Base-by-base conservation (phyloP, 2,888 invertebrate species). In the Synergus japonicus region DNA sequence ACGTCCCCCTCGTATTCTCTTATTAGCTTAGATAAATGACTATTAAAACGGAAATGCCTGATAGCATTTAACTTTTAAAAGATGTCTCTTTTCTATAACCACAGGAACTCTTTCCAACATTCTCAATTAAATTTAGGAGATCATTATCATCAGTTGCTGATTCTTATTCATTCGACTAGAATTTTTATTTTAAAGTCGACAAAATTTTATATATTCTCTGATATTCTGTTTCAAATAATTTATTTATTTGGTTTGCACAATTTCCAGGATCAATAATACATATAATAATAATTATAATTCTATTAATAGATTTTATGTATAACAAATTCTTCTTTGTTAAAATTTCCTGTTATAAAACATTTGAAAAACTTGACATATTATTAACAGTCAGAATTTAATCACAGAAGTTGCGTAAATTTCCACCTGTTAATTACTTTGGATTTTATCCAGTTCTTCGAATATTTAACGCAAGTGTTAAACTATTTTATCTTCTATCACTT, bases 171-270 rank as follows among this genome's bases (percentile, higher is more conserved):
- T 41, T 43, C 41, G n/a, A 43, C 1, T 66, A 10, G n/a, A 8
- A 13, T n/a, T n/a, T 41, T 43, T 43, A n/a, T 4, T n/a, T 66
- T 60, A 22, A 29, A 12, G 3, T 29, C 29, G 29, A 29, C 29
- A 29, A 29, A 3, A 29, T 29, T 29, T 29, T 29, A 29, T 29
- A 29, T 29, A 29, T 29, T 29, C 22, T 29, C 22, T 29, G 22
- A 29, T 29, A 29, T 29, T 29, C 29, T 29, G 29, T 29, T 29
- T 29, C 0, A 29, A 29, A n/a, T 29, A 0, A 43, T 44, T 66
- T 18, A 66, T 29, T 29, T 44, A 66, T 66, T 66, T 18, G 66
- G 41, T 13, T 66, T 66, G 44, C 54, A 54, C 54, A 46, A 49
- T 73, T 73, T 54, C 29, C 3, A 3, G 29, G 3, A 29, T 29